Evolutionary conservation across 2,888 invertebrate genomes (phyloP).

Genomic region (Pandemis heparana): DNA sequence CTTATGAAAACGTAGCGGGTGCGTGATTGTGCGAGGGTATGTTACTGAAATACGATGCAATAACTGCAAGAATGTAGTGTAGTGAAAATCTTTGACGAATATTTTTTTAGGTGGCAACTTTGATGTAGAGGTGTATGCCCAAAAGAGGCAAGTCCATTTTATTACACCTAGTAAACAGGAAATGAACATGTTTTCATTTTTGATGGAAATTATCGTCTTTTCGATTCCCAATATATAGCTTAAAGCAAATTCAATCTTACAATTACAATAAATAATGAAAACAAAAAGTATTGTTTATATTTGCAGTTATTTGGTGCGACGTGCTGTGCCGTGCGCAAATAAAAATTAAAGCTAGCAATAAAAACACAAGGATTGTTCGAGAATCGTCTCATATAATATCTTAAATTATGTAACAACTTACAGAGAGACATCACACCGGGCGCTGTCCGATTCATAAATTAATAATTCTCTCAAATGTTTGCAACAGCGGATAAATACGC

Average conservation of each 20-base stretch:
- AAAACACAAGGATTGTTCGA: conserved; percentile 63
- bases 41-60: conserved; percentile 16
- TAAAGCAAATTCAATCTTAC: not conserved
- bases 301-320: conserved; percentile 6
- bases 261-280: not conserved
- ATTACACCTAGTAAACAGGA: no score
- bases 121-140: not conserved
- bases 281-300: not conserved
- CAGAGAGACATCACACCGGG: conserved; percentile 71
- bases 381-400: conserved; percentile 80
- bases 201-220: no score
- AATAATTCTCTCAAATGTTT: conserved; percentile 37
- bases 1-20: conserved; percentile 48
- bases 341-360: conserved; percentile 49
- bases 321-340: conserved; percentile 29
- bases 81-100: not conserved
- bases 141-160: no score
- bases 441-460: conserved; percentile 52
- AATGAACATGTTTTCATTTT: no score
- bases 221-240: not conserved
- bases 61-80: conserved; percentile 23
- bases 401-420: conserved; percentile 73
- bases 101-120: not conserved
- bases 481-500: conserved; percentile 41
- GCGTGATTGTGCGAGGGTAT: conserved; percentile 46